Percentiles rank a stretch among this genome's conserved stretches.
Evolutionary conservation across 2,797 vertebrate species (phyloP).

Genomic region (Microtus agrestis): DNA sequence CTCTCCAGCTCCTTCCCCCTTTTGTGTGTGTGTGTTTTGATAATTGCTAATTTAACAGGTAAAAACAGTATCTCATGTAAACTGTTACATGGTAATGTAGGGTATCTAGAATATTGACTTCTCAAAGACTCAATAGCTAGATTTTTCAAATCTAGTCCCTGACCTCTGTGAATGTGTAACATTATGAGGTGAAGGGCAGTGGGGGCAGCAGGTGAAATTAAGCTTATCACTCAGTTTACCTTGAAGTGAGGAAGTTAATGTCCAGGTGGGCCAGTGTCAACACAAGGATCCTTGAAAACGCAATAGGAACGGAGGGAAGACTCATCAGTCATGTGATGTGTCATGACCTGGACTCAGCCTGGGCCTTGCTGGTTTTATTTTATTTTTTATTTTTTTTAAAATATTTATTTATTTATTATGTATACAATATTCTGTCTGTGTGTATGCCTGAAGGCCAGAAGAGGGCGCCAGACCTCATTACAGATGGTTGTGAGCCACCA

Average conservation of each 20-base stretch:
- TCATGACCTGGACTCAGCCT: background rate
- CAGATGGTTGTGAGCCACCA: too few species aligned
- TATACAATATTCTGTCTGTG: too few species aligned
- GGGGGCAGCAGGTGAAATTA: background rate
- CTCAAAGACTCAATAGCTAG: background rate
- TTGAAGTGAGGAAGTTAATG: background rate
- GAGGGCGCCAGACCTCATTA: too few species aligned
- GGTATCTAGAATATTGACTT: conserved; percentile 33
- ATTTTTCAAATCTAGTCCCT: background rate
- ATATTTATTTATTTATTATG: too few species aligned
- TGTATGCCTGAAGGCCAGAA: too few species aligned
- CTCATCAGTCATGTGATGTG: background rate
- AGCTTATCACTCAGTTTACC: background rate
- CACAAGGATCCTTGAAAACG: background rate
- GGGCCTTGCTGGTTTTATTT: background rate
- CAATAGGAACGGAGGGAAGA: background rate
- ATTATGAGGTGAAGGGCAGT: background rate
- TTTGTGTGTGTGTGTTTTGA: background rate
- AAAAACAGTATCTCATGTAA: conserved; percentile 6
- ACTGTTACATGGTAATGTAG: background rate
- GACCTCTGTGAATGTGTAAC: background rate
- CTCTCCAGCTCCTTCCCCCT: background rate
- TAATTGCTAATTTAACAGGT: background rate
- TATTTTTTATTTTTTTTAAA: too few species aligned
- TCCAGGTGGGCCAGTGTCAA: background rate